Base-by-base conservation (phyloP, 2,113 vertebrate species). In the Lontra canadensis region DNA sequence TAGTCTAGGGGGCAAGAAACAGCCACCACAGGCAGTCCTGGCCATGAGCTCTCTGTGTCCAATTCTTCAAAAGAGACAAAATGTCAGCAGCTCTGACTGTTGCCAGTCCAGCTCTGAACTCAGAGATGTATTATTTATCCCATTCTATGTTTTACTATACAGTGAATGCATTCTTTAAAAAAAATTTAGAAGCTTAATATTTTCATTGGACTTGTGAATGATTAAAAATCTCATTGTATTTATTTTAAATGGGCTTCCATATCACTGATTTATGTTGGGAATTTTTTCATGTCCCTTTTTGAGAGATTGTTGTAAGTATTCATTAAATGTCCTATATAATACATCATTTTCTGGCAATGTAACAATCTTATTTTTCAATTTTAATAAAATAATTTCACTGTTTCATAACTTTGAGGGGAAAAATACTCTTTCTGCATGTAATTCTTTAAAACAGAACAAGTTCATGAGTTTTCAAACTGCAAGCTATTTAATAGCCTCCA, bases 221-320 rank as follows among this genome's bases (percentile, higher is more conserved):
- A 78, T 44, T 76, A 84, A 67, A 31, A 74, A 81, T 67, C 34
- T 61, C 49, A 71, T 7, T 80, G 49, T 21, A 78, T 81, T 96
- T 97, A 79, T 93, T 95, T 96, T 81, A 96, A 98, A 95, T 17
- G 39, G 36, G 44, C n/a, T 97, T 92, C 69, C 25, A 87, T 95
- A 81, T 59, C 34, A 81, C 39, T 71, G 36, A 73, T 34, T 4
- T 78, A 49, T 73, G 39, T 36, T 44, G 36, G n/a, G 31, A 44
- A 57, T 91, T 84, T 47, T 78, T 96, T 86, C 44, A 78, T n/a
- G 44, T 73, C 49, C 4, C 12, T 78, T 95, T 97, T 79, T 52
- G 47, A 86, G 52, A 92, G 12, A 18, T 49, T 15, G 79, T 42
- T 67, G 67, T 52, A 49, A 57, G 4, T 80, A 74, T 92, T 94